These are phyloP conservation scores for Agelas oroides DNA, from an alignment of 37 sponge, comb jelly and placozoan species.

Conservation along the genomic window DNA sequence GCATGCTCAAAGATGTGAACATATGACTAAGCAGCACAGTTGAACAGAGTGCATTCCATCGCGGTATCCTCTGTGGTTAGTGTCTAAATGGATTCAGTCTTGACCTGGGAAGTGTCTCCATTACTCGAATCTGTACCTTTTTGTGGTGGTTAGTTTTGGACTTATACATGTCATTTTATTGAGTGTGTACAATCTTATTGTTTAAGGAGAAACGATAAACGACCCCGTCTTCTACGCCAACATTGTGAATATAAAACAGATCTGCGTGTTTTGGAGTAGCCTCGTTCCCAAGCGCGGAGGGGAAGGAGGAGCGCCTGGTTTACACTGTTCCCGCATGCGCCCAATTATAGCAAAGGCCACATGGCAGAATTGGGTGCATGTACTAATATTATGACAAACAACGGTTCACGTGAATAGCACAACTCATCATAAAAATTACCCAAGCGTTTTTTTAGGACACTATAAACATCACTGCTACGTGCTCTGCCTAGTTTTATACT, in stretches of 20 bases:
- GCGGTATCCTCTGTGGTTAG: not conserved
- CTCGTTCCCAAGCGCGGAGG: no score
- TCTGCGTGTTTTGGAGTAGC: not conserved
- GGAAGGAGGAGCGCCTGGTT: no score
- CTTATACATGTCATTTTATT: not conserved
- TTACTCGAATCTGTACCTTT: not conserved
- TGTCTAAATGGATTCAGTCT: not conserved
- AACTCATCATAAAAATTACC: no score
- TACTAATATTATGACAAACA: no score
- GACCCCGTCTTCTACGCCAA: not conserved
- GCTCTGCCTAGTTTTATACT: no score
- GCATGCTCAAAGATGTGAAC: not conserved
- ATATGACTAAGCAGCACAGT: not conserved
- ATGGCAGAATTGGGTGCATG: no score
- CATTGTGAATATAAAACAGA: not conserved
- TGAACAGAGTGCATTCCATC: not conserved
- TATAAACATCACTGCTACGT: no score
- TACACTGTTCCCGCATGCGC: no score
- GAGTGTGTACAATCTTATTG: not conserved
- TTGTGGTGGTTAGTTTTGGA: not conserved
- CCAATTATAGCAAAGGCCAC: no score
- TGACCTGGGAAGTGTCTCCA: not conserved
- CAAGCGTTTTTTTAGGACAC: no score
- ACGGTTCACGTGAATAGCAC: no score
- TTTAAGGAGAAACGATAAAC: not conserved